phyloP scores from a whole-genome alignment of 2,888 invertebrate species.

The Chrysopilus asiliformis region DNA sequence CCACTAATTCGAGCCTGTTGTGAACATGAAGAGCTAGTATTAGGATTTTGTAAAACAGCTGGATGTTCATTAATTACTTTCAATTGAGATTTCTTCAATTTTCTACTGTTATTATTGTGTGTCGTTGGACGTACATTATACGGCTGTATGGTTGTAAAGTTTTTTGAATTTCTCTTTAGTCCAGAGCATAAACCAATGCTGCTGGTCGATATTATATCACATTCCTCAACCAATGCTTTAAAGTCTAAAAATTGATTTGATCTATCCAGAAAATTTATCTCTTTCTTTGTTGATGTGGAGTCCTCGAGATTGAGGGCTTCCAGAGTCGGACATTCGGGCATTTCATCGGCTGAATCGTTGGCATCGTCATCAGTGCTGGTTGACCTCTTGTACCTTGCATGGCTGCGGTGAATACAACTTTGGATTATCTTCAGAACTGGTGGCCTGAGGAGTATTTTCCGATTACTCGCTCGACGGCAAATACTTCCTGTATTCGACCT shows the following conservation, averaged over 20 bases:
- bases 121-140: conserved; percentile 4
- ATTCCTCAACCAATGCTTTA: conserved; percentile 27
- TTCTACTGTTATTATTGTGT: conserved; percentile 6
- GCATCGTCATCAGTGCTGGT: conserved; percentile 3
- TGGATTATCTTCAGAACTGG: conserved; percentile 18
- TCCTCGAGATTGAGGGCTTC: conserved; percentile 9
- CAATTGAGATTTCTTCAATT: conserved; percentile 6
- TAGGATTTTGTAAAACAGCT: conserved; percentile 16
- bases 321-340: conserved; percentile 9
- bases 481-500: too few species aligned
- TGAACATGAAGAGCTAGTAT: conserved; percentile 48
- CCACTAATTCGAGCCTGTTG: conserved; percentile 56
- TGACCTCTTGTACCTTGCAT: conserved; percentile 13
- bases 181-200: conserved; percentile 19
- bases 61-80: conserved; percentile 2
- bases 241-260: conserved; percentile 17
- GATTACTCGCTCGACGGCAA: conserved; percentile 6
- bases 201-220: conserved; percentile 18
- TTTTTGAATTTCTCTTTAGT: conserved; percentile 16
- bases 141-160: conserved; percentile 21
- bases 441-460: conserved; percentile 16
- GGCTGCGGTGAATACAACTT: conserved; percentile 17
- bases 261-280: not conserved
- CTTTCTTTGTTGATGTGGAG: not conserved
- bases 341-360: not conserved